Percentiles rank a stretch among this genome's conserved stretches.
These are phyloP conservation scores for Hydropsyche betteni DNA, from an alignment of 2,888 invertebrate species.

Conservation along the genomic window DNA sequence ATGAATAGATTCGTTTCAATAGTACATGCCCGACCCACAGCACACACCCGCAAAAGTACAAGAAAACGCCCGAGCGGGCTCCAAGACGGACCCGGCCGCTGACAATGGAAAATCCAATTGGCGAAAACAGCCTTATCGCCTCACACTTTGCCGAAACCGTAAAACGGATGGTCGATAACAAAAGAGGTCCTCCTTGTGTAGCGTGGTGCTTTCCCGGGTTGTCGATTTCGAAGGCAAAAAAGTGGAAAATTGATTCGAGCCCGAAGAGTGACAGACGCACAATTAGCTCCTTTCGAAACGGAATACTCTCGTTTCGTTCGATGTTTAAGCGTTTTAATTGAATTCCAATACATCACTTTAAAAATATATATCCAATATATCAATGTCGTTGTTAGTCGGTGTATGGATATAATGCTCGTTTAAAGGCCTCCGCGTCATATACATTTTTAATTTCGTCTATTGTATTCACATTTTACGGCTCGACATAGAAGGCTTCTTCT, in stretches of 20 bases:
- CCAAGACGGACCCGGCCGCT: slow-evolving; percentile 7
- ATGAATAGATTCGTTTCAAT: slow-evolving; percentile 35
- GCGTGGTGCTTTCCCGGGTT: neutral
- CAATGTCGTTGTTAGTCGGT: too few species aligned
- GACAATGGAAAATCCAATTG: slow-evolving; percentile 35
- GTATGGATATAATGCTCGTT: neutral
- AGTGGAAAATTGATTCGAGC: slow-evolving; percentile 27
- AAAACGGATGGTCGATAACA: slow-evolving; percentile 16
- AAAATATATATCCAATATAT: too few species aligned
- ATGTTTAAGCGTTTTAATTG: too few species aligned
- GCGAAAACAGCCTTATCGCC: slow-evolving; percentile 34
- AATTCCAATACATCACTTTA: too few species aligned
- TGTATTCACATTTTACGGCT: slow-evolving; percentile 36
- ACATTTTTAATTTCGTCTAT: slow-evolving; percentile 41
- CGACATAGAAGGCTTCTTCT: slow-evolving; percentile 2
- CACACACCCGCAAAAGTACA: too few species aligned
- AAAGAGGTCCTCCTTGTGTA: neutral
- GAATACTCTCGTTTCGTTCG: neutral
- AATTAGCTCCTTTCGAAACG: slow-evolving; percentile 13
- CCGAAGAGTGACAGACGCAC: slow-evolving; percentile 17
- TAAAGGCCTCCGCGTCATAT: slow-evolving; percentile 17
- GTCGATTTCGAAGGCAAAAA: slow-evolving; percentile 27
- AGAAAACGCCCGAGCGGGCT: neutral
- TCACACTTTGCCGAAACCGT: neutral
- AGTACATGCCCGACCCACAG: neutral